Percentiles rank a stretch among this genome's conserved stretches.
phyloP scores from a whole-genome alignment of 2,113 vertebrate genomes.

The Thamnaconus septentrionalis region DNA sequence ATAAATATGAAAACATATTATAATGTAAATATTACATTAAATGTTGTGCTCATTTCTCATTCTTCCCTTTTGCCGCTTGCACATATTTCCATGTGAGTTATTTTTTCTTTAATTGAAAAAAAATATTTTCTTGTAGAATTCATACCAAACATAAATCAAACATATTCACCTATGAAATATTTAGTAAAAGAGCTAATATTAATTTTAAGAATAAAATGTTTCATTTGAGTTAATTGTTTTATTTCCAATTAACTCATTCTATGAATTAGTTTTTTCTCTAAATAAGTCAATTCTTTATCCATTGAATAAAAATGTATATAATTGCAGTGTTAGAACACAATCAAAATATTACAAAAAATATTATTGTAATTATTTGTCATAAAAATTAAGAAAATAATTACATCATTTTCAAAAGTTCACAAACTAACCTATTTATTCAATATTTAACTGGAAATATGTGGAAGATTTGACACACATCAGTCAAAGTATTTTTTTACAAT shows the following conservation, averaged over 20 bases:
- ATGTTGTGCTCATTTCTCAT: not conserved
- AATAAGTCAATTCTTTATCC: not conserved
- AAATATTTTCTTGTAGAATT: slow-evolving; percentile 10
- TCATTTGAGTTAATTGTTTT: slow-evolving; percentile 32
- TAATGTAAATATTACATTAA: not conserved
- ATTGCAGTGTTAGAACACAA: slow-evolving; percentile 1
- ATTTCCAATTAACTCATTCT: slow-evolving; percentile 46
- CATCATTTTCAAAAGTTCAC: slow-evolving; percentile 1
- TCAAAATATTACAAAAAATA: slow-evolving; percentile 26
- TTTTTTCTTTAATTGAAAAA: slow-evolving; percentile 8
- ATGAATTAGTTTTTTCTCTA: slow-evolving; percentile 5
- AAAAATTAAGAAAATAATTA: not conserved
- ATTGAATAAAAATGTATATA: slow-evolving; percentile 16
- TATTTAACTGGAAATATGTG: slow-evolving; percentile 1
- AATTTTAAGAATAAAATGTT: slow-evolving; percentile 52
- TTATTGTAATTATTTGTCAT: not conserved
- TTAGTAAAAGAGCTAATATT: slow-evolving; percentile 12
- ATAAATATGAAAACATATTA: not conserved
- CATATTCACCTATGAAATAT: slow-evolving; percentile 23
- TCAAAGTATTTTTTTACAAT: slow-evolving; percentile 5
- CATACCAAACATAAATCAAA: slow-evolving; percentile 26
- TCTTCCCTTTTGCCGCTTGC: slow-evolving; percentile 1
- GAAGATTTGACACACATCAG: slow-evolving; percentile 19
- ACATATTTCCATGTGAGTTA: not conserved
- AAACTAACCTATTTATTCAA: not conserved